Evolutionary conservation across 2,797 vertebrate species (phyloP).

Genomic region (Oreonectes daqikongensis): DNA sequence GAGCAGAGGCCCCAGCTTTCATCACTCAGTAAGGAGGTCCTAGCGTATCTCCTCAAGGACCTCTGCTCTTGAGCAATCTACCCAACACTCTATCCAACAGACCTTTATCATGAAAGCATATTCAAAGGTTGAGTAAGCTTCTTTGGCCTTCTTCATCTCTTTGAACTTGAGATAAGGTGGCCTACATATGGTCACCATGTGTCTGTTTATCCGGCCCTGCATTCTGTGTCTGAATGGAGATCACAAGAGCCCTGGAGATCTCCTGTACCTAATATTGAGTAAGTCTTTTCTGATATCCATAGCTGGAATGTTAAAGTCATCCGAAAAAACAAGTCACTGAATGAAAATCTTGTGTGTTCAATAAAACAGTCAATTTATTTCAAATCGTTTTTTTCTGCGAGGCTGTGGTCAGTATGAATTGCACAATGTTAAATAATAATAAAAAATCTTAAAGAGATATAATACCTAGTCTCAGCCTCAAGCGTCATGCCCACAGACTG

Average conservation of each 20-base stretch:
- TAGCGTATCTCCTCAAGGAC: conserved; percentile 58
- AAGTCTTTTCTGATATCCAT: conserved; percentile 36
- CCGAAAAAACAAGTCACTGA: conserved; percentile 2
- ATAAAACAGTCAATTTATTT: conserved; percentile 1
- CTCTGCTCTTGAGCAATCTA: conserved; percentile 61
- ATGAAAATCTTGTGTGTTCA: conserved; percentile 9
- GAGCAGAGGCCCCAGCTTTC: conserved; percentile 42
- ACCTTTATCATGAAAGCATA: conserved; percentile 76
- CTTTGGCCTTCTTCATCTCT: conserved; percentile 62
- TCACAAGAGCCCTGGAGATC: conserved; percentile 37
- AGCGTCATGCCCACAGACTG: too few relatives aligned
- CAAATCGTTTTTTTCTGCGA: conserved; percentile 9
- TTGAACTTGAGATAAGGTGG: conserved; percentile 78
- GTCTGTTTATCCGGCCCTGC: conserved; percentile 53
- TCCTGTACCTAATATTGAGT: conserved; percentile 34
- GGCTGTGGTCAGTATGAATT: neutral
- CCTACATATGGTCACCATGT: conserved; percentile 68
- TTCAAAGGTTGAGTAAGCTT: conserved; percentile 69
- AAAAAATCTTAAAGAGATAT: too few relatives aligned
- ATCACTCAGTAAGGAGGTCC: conserved; percentile 57
- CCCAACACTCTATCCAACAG: conserved; percentile 56
- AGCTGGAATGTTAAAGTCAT: conserved; percentile 30
- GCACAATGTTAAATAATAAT: too few relatives aligned
- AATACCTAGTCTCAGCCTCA: too few relatives aligned
- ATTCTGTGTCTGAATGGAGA: conserved; percentile 36